Evolutionary conservation across 1,140 invertebrate genomes (phyloP), one percentile per base, ranked within the genome.

Genomic region (Anoplophora glabripennis): DNA sequence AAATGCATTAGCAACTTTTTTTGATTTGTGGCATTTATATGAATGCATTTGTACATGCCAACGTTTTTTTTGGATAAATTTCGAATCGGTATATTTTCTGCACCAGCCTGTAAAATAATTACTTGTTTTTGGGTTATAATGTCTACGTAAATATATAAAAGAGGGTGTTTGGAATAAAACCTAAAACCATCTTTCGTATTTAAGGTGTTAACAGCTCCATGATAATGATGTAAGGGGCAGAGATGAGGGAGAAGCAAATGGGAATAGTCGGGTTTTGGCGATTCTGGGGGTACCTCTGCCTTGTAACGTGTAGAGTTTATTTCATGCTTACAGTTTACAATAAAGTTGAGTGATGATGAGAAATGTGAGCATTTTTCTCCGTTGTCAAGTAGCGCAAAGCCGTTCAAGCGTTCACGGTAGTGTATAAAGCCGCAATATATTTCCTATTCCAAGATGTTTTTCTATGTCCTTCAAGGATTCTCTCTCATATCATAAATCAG

Each of bases 401-500:
- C 48, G 46, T 59, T 59, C 49, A 59, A 40, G 48, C 54, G 60
- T 62, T 57, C 54, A 56, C 34, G 53, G 55, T 44, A 55, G 53
- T 58, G 44, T 56, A 62, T 60, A 57, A 63, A 60, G 61, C 46
- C 55, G 54, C 61, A 35, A 58, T 66, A 53, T 63, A 66, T 67
- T 67, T 61, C 52, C 58, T 61, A 61, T 60, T 59, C 57, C 51
- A 57, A 60, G 62, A 56, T 56, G 62, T 60, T 59, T 57, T 52
- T 61, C 54, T 52, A 45, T 61, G 58, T 64, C 61, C 55, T 61
- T 65, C 60, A 63, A 53, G 56, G 55, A 63, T 59, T 56, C 53
- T 44, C 59, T 46, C 44, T 56, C 52, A 62, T 59, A 65, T 63
- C 59, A 65, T 65, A 65, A 65, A 65, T 65, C 63, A 65, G 60